phyloP scores from a whole-genome alignment of 1,140 invertebrate species.

The Ceratosolen solmsi region DNA sequence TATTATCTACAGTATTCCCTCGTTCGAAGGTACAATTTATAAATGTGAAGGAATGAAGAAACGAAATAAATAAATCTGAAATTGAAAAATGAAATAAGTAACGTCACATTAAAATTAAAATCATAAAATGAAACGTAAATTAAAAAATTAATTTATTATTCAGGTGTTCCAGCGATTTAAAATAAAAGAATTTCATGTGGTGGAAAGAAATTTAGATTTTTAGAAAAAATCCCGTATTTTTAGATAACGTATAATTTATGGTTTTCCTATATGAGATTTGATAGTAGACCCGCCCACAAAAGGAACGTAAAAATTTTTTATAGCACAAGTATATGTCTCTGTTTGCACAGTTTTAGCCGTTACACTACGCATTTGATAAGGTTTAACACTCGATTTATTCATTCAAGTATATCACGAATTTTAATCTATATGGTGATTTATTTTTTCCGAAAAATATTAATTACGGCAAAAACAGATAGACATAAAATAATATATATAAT shows the following conservation, averaged over 20 bases:
- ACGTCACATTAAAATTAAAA: no score
- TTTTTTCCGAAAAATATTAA: not conserved
- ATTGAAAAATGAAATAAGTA: not conserved
- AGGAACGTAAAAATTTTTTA: not conserved
- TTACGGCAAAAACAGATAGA: not conserved
- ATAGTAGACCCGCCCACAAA: slow-evolving; percentile 15
- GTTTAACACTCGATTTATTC: not conserved
- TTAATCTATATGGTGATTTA: not conserved
- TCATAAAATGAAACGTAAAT: not conserved
- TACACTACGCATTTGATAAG: not conserved
- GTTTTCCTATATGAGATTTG: not conserved
- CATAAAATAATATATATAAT: not conserved
- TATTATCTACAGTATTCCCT: no score
- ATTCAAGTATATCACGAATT: not conserved
- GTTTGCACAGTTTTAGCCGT: not conserved
- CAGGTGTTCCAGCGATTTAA: not conserved
- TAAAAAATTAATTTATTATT: not conserved
- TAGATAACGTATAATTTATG: slow-evolving; percentile 34
- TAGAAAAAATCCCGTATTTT: not conserved
- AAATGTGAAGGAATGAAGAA: no score
- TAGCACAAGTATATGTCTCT: not conserved
- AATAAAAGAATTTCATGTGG: not conserved
- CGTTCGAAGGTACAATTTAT: no score
- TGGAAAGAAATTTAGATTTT: not conserved
- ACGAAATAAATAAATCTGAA: not conserved